Evolutionary conservation across 2,113 vertebrate species (phyloP).

Genomic region (Nothobranchius furzeri): DNA sequence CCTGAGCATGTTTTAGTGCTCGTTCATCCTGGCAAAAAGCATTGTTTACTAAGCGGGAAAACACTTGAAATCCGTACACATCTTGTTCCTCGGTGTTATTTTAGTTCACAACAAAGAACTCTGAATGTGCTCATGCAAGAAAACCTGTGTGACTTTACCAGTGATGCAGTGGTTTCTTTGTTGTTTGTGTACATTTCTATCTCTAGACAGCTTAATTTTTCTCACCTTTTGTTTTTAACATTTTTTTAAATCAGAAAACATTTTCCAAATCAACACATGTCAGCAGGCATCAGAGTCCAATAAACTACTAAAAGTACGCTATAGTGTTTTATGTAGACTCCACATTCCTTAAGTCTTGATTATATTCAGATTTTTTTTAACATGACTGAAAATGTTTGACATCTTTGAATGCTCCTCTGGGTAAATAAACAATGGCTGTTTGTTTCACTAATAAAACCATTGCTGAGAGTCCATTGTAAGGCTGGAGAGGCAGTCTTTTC

Average conservation of each 20-base stretch:
- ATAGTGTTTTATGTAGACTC: neutral
- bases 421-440: slow-evolving; percentile 66
- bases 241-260: neutral
- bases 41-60: neutral
- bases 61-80: neutral
- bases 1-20: slow-evolving; percentile 1
- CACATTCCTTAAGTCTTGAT: neutral
- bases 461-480: slow-evolving; percentile 60
- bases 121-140: neutral
- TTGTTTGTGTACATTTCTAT: neutral
- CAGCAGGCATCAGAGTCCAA: neutral
- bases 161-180: neutral
- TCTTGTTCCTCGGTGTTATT: neutral
- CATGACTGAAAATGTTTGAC: slow-evolving; percentile 33
- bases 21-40: slow-evolving; percentile 1
- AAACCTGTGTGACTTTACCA: neutral
- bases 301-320: too few species aligned
- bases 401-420: slow-evolving; percentile 47
- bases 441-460: slow-evolving; percentile 67
- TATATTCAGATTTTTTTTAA: slow-evolving; percentile 3
- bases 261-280: neutral
- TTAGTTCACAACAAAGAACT: neutral
- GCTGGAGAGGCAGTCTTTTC: slow-evolving; percentile 58
- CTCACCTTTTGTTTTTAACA: neutral
- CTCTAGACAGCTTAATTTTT: too few species aligned